Percentiles rank a stretch among this genome's conserved stretches.
Conservation (phyloP, 2,797 vertebrate genomes). For the Propithecus perrieri region DNA sequence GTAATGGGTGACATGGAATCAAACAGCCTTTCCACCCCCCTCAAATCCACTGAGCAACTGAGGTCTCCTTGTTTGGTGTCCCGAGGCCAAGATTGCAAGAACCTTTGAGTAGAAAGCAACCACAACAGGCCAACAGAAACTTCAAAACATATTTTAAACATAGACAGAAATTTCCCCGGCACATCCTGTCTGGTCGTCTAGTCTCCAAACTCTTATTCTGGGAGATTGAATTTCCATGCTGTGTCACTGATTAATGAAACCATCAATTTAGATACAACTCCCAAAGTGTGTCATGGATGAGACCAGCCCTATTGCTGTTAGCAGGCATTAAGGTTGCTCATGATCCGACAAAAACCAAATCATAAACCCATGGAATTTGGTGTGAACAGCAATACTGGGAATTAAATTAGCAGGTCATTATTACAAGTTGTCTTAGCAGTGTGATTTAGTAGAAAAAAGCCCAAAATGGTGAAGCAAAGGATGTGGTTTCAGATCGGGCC, state of each 20-base stretch:
- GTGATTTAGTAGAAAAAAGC: not conserved
- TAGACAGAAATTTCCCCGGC: constrained; percentile 9
- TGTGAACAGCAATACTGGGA: not conserved
- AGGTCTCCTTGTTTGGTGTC: constrained; percentile 19
- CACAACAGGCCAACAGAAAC: not conserved
- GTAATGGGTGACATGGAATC: not conserved
- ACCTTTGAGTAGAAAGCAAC: not conserved
- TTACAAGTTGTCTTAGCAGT: not conserved
- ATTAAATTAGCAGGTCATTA: not conserved
- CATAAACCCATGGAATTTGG: not conserved
- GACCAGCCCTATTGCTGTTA: not conserved
- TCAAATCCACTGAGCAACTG: not conserved
- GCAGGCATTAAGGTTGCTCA: not conserved
- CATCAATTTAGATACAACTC: not conserved
- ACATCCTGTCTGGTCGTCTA: not conserved
- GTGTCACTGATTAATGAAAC: not conserved
- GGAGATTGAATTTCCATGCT: not conserved
- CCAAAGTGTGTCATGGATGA: not conserved
- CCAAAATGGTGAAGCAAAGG: not conserved
- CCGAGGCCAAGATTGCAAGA: constrained; percentile 13
- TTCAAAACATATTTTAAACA: constrained; percentile 28
- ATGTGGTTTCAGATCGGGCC: not conserved
- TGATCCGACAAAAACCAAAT: not conserved
- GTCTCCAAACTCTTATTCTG: not conserved
- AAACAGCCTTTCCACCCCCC: not conserved